Percentiles rank a stretch among this genome's conserved stretches.
These are phyloP conservation scores for Rhingia campestris DNA, from an alignment of 2,888 invertebrate genomes.

Conservation along the genomic window DNA sequence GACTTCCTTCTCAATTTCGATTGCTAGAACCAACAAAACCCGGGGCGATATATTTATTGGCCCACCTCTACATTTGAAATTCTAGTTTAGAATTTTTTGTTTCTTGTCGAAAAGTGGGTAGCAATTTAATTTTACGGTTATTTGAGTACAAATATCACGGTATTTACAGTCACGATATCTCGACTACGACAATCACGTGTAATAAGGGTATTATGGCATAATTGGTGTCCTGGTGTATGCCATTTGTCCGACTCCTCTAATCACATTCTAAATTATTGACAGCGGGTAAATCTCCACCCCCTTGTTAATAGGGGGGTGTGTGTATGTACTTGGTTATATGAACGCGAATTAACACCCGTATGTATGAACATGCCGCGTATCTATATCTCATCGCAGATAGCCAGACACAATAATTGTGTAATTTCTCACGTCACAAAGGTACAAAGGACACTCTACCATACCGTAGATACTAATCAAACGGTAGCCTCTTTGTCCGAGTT, in stretches of 20 bases:
- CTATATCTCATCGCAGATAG: too few species aligned
- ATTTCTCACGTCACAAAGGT: too few species aligned
- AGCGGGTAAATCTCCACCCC: background rate
- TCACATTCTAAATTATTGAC: conserved; percentile 5
- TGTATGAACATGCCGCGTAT: too few species aligned
- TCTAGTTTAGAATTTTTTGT: conserved; percentile 4
- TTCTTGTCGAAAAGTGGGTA: conserved; percentile 2
- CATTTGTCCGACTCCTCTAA: background rate
- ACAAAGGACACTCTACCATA: too few species aligned
- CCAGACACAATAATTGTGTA: too few species aligned
- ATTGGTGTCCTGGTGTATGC: conserved; percentile 7
- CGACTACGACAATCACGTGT: conserved; percentile 8
- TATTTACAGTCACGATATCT: conserved; percentile 53
- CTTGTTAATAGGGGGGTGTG: background rate
- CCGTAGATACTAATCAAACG: background rate
- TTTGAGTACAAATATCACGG: conserved; percentile 36
- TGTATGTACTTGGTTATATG: background rate
- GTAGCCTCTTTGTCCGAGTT: background rate
- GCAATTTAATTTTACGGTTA: conserved; percentile 20
- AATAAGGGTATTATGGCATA: conserved; percentile 22
- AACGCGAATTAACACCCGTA: background rate
- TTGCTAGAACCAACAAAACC: background rate
- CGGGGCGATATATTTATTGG: conserved; percentile 9
- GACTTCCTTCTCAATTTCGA: conserved; percentile 19
- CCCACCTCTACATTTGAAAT: conserved; percentile 4